Percentiles rank a stretch among this genome's conserved stretches.
These are phyloP conservation scores for Stictocephala bisonia DNA, from an alignment of 2,888 invertebrate species.

Conservation along the genomic window DNA sequence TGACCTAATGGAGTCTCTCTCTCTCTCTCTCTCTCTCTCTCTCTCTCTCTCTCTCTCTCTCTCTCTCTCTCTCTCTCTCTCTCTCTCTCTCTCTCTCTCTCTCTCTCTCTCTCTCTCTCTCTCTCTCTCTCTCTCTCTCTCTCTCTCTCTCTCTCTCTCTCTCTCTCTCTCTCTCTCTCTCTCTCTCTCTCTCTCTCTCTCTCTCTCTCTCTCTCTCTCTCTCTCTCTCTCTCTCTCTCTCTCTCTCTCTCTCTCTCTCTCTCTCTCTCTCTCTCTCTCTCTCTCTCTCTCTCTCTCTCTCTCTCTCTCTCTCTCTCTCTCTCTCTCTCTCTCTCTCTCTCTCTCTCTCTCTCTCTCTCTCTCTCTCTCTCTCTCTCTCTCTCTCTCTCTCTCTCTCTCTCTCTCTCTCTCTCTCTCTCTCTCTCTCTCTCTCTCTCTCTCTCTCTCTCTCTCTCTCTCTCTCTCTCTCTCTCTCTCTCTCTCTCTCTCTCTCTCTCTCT, in stretches of 20 bases:
- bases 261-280: slow-evolving; percentile 39
- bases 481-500: neutral
- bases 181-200: too few species aligned
- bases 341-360: slow-evolving; percentile 29
- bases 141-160: too few species aligned
- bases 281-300: slow-evolving; percentile 40
- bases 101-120: neutral
- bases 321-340: slow-evolving; percentile 6
- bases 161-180: too few species aligned
- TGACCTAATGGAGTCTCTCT: neutral
- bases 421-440: slow-evolving; percentile 27
- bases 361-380: slow-evolving; percentile 12
- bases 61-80: neutral
- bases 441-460: neutral
- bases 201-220: neutral
- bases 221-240: neutral
- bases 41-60: neutral
- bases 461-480: neutral
- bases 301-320: slow-evolving; percentile 35
- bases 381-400: neutral
- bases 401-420: neutral
- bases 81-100: neutral
- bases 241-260: slow-evolving; percentile 42
- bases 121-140: neutral
- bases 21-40: neutral